phyloP scores from a whole-genome alignment of 2,113 vertebrate species.

The Dolichotis patagonum region DNA sequence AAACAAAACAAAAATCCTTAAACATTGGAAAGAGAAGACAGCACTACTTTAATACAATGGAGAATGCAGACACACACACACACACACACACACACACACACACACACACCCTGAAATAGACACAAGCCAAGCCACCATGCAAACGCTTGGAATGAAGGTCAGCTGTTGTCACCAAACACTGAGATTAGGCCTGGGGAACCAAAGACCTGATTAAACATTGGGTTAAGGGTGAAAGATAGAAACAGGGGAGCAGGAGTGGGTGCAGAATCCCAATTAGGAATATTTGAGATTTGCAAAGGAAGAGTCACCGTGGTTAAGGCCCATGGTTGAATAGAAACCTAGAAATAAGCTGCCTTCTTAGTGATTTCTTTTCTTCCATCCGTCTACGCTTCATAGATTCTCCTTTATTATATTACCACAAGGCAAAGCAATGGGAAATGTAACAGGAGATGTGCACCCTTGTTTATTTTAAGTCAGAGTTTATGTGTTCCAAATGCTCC shows the following conservation, averaged over 20 bases:
- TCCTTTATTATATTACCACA: neutral
- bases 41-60: neutral
- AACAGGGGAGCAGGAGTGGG: neutral
- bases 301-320: neutral
- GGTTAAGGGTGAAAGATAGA: neutral
- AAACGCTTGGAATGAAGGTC: neutral
- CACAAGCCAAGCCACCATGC: neutral
- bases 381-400: neutral
- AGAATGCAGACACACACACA: neutral
- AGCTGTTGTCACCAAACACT: neutral
- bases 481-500: neutral
- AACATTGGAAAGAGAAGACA: neutral
- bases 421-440: neutral
- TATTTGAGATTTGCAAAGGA: neutral
- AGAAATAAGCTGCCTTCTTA: neutral
- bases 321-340: neutral
- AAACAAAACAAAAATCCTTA: neutral
- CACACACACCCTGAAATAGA: neutral
- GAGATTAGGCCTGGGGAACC: neutral
- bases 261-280: neutral
- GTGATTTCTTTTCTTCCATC: neutral
- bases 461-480: neutral
- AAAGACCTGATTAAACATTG: neutral
- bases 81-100: neutral
- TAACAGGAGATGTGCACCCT: rapidly evolving